These are phyloP conservation scores for Schizopygopsis pylzovi DNA, from an alignment of 2,797 vertebrate species.

Conservation along the genomic window DNA sequence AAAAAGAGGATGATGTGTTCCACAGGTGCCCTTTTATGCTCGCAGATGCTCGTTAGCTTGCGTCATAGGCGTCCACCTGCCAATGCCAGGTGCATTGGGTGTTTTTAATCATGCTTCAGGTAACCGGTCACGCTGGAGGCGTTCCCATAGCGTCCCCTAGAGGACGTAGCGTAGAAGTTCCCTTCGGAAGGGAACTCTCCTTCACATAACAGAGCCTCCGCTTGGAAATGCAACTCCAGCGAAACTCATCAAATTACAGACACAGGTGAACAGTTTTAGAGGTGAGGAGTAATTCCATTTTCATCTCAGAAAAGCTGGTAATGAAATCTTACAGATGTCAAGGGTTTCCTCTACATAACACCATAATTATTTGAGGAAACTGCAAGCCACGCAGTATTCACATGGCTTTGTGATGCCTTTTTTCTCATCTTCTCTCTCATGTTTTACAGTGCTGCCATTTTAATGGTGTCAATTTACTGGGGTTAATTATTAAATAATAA, in stretches of 20 bases:
- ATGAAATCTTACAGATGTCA: conserved; percentile 73
- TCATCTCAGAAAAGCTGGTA: conserved; percentile 69
- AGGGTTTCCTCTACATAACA: conserved; percentile 61
- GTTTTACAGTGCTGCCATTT: neutral
- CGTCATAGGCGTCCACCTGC: too few relatives aligned
- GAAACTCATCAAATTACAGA: conserved; percentile 64
- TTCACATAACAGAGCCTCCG: conserved; percentile 32
- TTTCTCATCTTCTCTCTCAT: neutral
- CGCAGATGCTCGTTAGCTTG: too few relatives aligned
- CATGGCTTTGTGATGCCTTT: conserved; percentile 67
- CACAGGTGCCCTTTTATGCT: too few relatives aligned
- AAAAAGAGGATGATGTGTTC: too few relatives aligned
- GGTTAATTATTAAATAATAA: conserved; percentile 64
- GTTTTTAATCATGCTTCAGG: too few relatives aligned
- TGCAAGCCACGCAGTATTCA: conserved; percentile 70
- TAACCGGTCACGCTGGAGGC: too few relatives aligned
- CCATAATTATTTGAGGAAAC: conserved; percentile 79
- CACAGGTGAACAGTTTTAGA: conserved; percentile 53
- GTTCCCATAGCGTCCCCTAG: too few relatives aligned
- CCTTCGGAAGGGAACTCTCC: too few relatives aligned
- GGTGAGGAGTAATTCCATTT: conserved; percentile 66
- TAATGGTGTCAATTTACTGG: neutral
- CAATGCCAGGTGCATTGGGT: too few relatives aligned
- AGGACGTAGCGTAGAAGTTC: too few relatives aligned
- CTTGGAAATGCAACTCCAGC: conserved; percentile 66